Conservation (phyloP, 2,888 invertebrate genomes). For the Leptogaster cylindrica region DNA sequence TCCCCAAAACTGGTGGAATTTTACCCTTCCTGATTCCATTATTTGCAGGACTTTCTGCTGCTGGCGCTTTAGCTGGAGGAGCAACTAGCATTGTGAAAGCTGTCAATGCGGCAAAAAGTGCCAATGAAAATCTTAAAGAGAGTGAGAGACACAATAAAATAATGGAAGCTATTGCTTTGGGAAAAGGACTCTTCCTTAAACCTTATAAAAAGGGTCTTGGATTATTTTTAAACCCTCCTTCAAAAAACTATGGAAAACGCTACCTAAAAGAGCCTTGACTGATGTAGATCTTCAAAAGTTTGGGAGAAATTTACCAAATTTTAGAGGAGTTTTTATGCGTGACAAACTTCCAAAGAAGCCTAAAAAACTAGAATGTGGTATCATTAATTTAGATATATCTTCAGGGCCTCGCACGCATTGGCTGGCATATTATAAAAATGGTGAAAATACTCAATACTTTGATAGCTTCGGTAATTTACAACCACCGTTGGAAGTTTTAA, state of each 20-base stretch:
- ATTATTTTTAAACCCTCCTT: conserved; percentile 18
- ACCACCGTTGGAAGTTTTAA: conserved; percentile 52
- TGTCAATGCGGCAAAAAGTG: too few species aligned
- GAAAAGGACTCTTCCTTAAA: conserved; percentile 51
- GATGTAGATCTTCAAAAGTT: conserved; percentile 49
- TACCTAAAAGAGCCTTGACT: conserved; percentile 12
- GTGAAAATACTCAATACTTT: conserved; percentile 52
- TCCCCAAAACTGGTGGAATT: too few species aligned
- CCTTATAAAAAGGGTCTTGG: conserved; percentile 48
- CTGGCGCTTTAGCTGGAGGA: too few species aligned
- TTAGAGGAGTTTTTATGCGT: conserved; percentile 50
- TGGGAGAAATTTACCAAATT: conserved; percentile 52
- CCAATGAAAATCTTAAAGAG: too few species aligned
- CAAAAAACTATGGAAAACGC: conserved; percentile 10
- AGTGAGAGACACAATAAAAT: too few species aligned
- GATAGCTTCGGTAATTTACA: conserved; percentile 55
- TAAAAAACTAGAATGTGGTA: neutral
- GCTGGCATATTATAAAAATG: conserved; percentile 11
- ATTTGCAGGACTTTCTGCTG: too few species aligned
- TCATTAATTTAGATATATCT: conserved; percentile 47
- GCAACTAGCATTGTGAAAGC: too few species aligned
- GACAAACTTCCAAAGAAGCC: neutral
- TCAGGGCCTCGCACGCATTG: neutral
- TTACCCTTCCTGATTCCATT: too few species aligned
- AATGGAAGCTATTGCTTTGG: too few species aligned